Base-by-base conservation (phyloP, 1,140 invertebrate species). In the Polypedilum vanderplanki region DNA sequence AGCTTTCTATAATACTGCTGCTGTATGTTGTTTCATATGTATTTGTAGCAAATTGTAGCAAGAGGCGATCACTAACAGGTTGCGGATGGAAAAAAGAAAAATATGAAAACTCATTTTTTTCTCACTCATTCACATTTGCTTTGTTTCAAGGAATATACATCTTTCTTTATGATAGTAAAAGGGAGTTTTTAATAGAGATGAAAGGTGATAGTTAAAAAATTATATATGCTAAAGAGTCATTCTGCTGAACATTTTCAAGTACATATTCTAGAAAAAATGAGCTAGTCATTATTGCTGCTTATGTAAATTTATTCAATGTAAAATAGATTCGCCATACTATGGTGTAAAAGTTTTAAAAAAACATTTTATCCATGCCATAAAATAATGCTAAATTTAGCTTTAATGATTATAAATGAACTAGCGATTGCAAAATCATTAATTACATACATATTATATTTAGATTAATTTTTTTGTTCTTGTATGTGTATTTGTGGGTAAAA, bases 361-460 rank as follows among this genome's bases (percentile, higher is more conserved):
- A 46, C 1, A 10, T 46, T 46, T 15, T 57, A 12, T n/a, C 0
- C 12, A 57, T 15, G 24, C 5, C 24, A 33, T 33, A 4, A 3
- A 57, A 46, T 15, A n/a, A 57, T 4, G n/a, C 12, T 57, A 12
- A 57, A 57, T 15, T 57, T n/a, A 57, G 10, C 10, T 9, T 57
- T 57, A 57, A 57, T 57, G 46, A 57, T 57, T 57, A 57, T 57
- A 57, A 57, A 57, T 57, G 46, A 57, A 57, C 10, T 12, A 15
- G 46, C n/a, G 46, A 57, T 57, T 57, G 46, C 46, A 57, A 57
- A 57, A 57, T 57, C 10, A 57, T 57, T 57, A 57, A 57, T 57
- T 57, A 57, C 4, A 57, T 57, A n/a, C 24, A 33, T 3, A 57
- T 57, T 57, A 57, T 57, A n/a, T 57, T 15, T 57, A 57, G 10